phyloP scores from a whole-genome alignment of 64 coral and sea anemone species.

The Orbicella faveolata region DNA sequence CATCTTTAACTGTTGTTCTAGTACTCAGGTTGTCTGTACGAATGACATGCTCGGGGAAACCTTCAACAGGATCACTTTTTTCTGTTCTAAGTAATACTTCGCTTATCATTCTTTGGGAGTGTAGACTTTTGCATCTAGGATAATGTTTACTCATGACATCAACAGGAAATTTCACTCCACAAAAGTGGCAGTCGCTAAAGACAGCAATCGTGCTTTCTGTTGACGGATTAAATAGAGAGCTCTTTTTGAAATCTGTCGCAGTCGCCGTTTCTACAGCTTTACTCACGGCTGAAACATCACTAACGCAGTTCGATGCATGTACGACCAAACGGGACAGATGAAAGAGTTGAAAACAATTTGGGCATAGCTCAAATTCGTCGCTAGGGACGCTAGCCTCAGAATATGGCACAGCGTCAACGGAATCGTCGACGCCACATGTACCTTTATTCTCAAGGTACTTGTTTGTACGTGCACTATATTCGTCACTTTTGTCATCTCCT shows the following conservation, averaged over 20 bases:
- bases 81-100: not conserved
- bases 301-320: constrained; percentile 35
- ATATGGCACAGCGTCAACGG: not conserved
- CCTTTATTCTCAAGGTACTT: not conserved
- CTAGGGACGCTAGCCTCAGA: not conserved
- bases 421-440: not conserved
- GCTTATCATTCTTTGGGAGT: not conserved
- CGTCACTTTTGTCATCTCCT: not conserved
- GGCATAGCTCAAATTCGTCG: constrained; percentile 36
- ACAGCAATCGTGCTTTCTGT: not conserved
- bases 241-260: no score
- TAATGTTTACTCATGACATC: constrained; percentile 14
- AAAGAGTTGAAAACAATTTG: constrained; percentile 35
- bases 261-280: not conserved
- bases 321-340: constrained; percentile 21
- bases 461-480: not conserved
- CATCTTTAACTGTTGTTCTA: not conserved
- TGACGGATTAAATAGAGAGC: not conserved
- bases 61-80: not conserved
- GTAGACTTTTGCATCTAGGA: not conserved
- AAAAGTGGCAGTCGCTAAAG: not conserved
- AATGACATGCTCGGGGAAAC: no score
- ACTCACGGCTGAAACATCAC: not conserved
- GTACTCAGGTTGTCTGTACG: not conserved
- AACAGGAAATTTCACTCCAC: not conserved